Percentiles rank a stretch among this genome's conserved stretches.
phyloP scores from a whole-genome alignment of 2,888 invertebrate species.

The Spicauda simplicius region DNA sequence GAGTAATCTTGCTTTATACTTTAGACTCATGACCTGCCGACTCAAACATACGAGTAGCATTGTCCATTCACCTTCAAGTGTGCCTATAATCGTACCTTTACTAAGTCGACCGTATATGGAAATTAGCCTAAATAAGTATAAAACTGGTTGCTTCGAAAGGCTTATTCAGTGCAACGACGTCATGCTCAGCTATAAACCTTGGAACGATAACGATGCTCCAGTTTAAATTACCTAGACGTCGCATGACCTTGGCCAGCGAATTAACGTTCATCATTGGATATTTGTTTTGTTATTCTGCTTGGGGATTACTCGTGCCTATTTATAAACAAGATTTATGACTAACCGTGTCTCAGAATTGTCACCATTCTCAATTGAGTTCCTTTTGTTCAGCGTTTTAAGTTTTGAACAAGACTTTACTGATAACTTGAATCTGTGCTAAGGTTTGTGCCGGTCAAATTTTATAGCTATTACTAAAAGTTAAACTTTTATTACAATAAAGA shows the following conservation, averaged over 20 bases:
- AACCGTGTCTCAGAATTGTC: background rate
- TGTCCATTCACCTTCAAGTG: conserved; percentile 6
- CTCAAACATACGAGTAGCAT: background rate
- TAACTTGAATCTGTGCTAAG: too few species aligned
- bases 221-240: conserved; percentile 35
- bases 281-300: conserved; percentile 21
- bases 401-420: too few species aligned
- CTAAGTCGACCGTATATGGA: conserved; percentile 5
- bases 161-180: conserved; percentile 34
- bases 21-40: background rate
- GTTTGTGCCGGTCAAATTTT: too few species aligned
- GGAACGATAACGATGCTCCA: conserved; percentile 36
- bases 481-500: too few species aligned
- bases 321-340: conserved; percentile 5
- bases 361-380: background rate
- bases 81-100: background rate
- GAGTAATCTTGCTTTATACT: background rate
- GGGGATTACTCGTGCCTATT: background rate
- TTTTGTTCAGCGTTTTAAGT: too few species aligned
- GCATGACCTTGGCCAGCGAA: conserved; percentile 25
- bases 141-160: conserved; percentile 26
- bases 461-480: too few species aligned
- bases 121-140: conserved; percentile 16
- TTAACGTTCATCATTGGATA: conserved; percentile 26
- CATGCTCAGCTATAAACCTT: conserved; percentile 31